These are phyloP conservation scores for Polia nebulosa DNA, from an alignment of 2,888 invertebrate genomes.

Conservation along the genomic window DNA sequence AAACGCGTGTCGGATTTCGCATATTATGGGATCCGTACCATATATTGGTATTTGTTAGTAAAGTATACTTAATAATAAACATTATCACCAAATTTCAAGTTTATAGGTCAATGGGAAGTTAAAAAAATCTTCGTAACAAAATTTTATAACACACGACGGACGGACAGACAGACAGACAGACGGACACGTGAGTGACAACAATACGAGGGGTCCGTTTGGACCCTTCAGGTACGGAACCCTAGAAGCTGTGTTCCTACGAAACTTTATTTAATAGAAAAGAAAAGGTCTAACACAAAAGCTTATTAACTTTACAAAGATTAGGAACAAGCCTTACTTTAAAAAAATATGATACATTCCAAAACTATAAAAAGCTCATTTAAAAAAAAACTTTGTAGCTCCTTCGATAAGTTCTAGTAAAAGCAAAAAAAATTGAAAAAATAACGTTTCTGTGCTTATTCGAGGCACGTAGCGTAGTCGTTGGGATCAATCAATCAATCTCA, in stretches of 20 bases:
- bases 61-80: no score
- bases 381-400: conserved; percentile 16
- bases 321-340: conserved; percentile 13
- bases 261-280: conserved; percentile 16
- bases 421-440: conserved; percentile 4
- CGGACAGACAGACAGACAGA: no score
- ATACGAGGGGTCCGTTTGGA: no score
- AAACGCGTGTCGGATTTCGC: no score
- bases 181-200: no score
- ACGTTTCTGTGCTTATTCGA: conserved; percentile 17
- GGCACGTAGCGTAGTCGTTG: conserved; percentile 36
- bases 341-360: conserved; percentile 1
- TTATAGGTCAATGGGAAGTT: no score
- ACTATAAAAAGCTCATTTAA: conserved; percentile 2
- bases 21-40: no score
- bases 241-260: neutral
- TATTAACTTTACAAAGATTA: conserved; percentile 32
- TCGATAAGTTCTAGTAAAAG: neutral
- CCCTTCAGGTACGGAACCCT: no score
- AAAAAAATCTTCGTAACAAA: no score
- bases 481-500: conserved; percentile 61
- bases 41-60: no score
- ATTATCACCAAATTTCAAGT: no score
- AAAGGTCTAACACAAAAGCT: conserved; percentile 32
- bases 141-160: no score